phyloP scores from a whole-genome alignment of 2,113 vertebrate genomes.

The Carollia perspicillata region DNA sequence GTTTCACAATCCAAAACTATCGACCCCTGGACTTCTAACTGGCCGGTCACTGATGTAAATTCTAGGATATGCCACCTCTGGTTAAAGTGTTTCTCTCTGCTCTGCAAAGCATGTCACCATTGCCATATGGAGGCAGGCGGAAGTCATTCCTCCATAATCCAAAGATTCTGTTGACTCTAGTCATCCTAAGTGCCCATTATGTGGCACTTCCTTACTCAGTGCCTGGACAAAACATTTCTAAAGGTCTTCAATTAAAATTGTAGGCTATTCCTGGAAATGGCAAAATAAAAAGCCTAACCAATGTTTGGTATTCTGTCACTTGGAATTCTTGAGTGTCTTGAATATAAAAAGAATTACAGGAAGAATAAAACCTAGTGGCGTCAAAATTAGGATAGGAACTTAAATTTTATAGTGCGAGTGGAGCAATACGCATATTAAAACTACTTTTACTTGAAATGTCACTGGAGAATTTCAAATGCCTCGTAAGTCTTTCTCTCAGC shows the following conservation, averaged over 20 bases:
- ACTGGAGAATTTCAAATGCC: constrained; percentile 24
- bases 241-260: not conserved
- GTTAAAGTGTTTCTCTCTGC: not conserved
- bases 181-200: not conserved
- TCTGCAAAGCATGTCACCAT: not conserved
- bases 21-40: not conserved
- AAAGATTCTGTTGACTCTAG: not conserved
- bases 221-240: not conserved
- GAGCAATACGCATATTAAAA: constrained; percentile 22
- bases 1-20: not conserved
- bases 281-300: not conserved
- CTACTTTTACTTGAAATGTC: constrained; percentile 38
- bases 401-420: constrained; percentile 16
- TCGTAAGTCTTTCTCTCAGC: not conserved
- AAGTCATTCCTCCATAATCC: not conserved
- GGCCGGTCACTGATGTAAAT: not conserved
- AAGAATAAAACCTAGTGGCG: not conserved
- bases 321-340: constrained; percentile 10
- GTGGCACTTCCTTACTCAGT: not conserved
- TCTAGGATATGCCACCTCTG: not conserved
- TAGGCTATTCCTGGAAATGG: not conserved
- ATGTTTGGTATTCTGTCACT: not conserved
- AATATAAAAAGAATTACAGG: constrained; percentile 29
- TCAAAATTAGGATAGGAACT: constrained; percentile 19
- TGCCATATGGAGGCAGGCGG: not conserved